Conservation (phyloP, 1,140 invertebrate species). For the Eubasilissa regina region DNA sequence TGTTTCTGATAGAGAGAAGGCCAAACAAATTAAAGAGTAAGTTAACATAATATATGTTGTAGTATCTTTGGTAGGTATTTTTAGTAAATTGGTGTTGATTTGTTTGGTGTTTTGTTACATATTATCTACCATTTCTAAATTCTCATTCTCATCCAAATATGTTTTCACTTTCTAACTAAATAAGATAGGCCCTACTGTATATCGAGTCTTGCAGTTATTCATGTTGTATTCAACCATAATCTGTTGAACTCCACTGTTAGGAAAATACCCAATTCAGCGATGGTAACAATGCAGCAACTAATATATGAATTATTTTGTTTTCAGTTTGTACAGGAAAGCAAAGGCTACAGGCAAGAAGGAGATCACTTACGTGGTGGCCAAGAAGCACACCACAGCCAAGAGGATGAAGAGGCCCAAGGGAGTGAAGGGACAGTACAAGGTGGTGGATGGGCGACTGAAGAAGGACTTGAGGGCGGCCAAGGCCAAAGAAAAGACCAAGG, state of each 20-base stretch:
- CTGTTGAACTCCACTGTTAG: too few relatives aligned
- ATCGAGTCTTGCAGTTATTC: too few relatives aligned
- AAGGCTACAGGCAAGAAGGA: constrained; percentile 88
- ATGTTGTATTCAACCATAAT: too few relatives aligned
- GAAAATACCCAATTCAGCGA: too few relatives aligned
- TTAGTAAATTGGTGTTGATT: too few relatives aligned
- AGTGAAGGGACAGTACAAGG: constrained; percentile 92
- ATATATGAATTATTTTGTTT: constrained; percentile 58
- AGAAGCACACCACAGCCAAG: constrained; percentile 88
- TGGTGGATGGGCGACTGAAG: constrained; percentile 97
- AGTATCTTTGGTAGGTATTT: too few relatives aligned
- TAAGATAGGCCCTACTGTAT: too few relatives aligned
- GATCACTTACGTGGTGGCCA: constrained; percentile 95
- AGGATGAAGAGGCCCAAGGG: constrained; percentile 85
- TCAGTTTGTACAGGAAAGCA: constrained; percentile 94
- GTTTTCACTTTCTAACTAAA: too few relatives aligned
- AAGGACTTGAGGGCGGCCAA: constrained; percentile 88
- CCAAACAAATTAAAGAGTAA: constrained; percentile 91
- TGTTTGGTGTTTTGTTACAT: too few relatives aligned
- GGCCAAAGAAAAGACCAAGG: constrained; percentile 73
- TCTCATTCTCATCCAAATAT: too few relatives aligned
- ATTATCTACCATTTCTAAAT: too few relatives aligned
- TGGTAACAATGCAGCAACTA: not conserved
- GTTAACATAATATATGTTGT: constrained; percentile 61
- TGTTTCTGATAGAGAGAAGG: constrained; percentile 92